Base-by-base conservation (phyloP, 2,888 invertebrate genomes). In the Miltochrista miniata region DNA sequence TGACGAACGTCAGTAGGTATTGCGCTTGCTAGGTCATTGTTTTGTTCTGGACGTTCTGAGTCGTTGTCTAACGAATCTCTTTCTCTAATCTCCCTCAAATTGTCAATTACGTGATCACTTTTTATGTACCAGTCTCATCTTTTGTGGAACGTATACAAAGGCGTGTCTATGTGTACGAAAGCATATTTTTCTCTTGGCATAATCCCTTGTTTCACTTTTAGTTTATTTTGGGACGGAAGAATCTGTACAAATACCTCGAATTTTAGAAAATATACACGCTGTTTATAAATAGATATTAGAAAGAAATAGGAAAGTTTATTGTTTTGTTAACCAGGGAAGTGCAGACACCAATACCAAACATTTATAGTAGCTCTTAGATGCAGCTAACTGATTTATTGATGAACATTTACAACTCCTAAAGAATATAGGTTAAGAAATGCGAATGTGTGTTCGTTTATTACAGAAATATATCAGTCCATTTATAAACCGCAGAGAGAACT, bases 171-270 rank as follows among this genome's bases (percentile, higher is more conserved):
- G 51, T 64, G 48, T 56, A 64, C 45, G 58, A 60, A 58, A 51
- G 58, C 56, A 64, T 70, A 68, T 63, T 75, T 78, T 83, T 83
- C 80, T 85, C 84, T 85, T 85, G 85, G 85, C 85, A 85, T 79
- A 77, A 79, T 66, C 69, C 71, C 81, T 79, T 76, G 81, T 79
- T 83, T 82, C 76, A 76, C 68, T 78, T 79, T 74, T 61, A 53
- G 70, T 76, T 79, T 85, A 85, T 85, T 85, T 83, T 60, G 49
- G 72, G 78, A 79, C 64, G 46, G 48, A 24, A 47, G 71, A 74
- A 74, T 78, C 72, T 70, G 70, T 73, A 76, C 31, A 31, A 31
- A 31, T 9, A 76, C 73, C 67, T 70, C 68, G 63, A 48, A 56
- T 69, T 76, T 62, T 56, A 68, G 58, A 60, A 70, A 68, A 59